Evolutionary conservation across 1,140 invertebrate genomes (phyloP).

Genomic region (Drosophila yakuba): DNA sequence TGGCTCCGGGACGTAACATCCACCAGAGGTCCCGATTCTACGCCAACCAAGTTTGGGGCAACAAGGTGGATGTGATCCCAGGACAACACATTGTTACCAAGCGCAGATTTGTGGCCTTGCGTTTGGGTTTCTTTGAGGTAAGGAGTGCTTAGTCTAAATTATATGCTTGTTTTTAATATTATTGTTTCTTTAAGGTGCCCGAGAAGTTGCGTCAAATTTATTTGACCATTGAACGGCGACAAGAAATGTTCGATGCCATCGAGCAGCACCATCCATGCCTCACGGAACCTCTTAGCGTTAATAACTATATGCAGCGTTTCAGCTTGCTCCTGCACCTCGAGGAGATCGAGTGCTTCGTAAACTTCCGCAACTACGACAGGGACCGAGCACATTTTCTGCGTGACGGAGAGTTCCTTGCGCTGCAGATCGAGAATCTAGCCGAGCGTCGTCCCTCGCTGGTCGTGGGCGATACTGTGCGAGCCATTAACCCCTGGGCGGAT

Average conservation of each 20-base stretch:
- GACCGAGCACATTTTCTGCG: constrained; percentile 87
- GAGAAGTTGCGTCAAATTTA: constrained; percentile 86
- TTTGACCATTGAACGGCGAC: constrained; percentile 83
- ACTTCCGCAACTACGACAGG: constrained; percentile 90
- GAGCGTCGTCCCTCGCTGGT: constrained; percentile 94
- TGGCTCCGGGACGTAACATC: constrained; percentile 9
- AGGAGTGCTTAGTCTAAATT: not conserved
- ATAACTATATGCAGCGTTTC: constrained; percentile 89
- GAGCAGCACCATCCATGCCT: constrained; percentile 85
- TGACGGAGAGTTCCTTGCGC: constrained; percentile 88
- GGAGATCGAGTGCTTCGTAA: constrained; percentile 88
- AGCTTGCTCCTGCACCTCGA: constrained; percentile 91
- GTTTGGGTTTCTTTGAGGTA: constrained; percentile 86
- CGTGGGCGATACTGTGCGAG: constrained; percentile 90
- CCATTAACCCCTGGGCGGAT: constrained; percentile 85
- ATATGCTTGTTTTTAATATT: not conserved
- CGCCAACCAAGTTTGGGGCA: constrained; percentile 74
- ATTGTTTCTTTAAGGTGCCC: constrained; percentile 85
- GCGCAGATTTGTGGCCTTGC: constrained; percentile 79
- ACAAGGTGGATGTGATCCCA: constrained; percentile 84
- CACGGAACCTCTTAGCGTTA: constrained; percentile 84
- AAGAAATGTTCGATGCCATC: constrained; percentile 72
- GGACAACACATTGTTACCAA: constrained; percentile 86
- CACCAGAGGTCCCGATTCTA: constrained; percentile 57
- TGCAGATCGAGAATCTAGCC: constrained; percentile 92